These are phyloP conservation scores for Apodemia hepburni DNA, from an alignment of 2,888 invertebrate species.

Conservation along the genomic window DNA sequence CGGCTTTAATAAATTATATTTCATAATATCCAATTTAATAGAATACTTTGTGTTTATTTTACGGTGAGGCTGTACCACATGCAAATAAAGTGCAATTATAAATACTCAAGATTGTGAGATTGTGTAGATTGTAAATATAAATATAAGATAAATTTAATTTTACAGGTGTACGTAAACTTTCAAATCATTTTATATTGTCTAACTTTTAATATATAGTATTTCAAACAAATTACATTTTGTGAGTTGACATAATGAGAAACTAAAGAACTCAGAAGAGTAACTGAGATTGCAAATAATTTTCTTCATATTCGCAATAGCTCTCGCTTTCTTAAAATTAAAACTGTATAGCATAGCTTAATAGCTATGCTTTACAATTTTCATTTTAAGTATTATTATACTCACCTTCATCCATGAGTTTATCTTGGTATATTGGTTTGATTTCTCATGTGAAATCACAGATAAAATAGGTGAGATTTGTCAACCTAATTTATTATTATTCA, in stretches of 20 bases:
- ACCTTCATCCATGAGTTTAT: too few relatives aligned
- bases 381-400: too few relatives aligned
- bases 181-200: conserved; percentile 31
- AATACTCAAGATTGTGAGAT: conserved; percentile 74
- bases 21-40: conserved; percentile 26
- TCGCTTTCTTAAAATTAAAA: too few relatives aligned
- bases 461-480: too few relatives aligned
- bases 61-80: conserved; percentile 53
- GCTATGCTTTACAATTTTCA: too few relatives aligned
- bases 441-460: too few relatives aligned
- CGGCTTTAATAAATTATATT: not conserved
- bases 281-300: not conserved
- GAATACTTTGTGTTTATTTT: conserved; percentile 59
- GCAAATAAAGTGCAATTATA: conserved; percentile 77
- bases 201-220: conserved; percentile 25
- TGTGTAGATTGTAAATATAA: conserved; percentile 56
- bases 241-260: conserved; percentile 1
- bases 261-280: not conserved
- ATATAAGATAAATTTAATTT: conserved; percentile 61
- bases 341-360: not conserved
- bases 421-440: too few relatives aligned
- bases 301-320: not conserved
- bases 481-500: too few relatives aligned
- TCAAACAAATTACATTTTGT: not conserved
- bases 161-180: conserved; percentile 42